phyloP scores from a whole-genome alignment of 2,797 vertebrate genomes.

The Ctenopoma multispine region DNA sequence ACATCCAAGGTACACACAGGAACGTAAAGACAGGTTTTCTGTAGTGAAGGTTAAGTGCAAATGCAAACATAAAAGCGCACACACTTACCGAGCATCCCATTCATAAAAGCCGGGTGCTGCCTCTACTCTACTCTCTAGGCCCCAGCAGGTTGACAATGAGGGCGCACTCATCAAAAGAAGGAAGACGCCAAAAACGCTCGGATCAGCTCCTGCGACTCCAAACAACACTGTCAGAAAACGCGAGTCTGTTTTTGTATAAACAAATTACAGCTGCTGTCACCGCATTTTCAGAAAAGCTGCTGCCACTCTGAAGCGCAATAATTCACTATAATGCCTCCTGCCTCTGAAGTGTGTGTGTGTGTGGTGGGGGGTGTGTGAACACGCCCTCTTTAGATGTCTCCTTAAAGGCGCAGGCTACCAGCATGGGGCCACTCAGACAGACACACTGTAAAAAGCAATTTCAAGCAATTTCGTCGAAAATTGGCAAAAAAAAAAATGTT shows the following conservation, averaged over 20 bases:
- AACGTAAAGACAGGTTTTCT: neutral
- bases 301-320: conserved; percentile 50
- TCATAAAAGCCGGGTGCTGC: conserved; percentile 71
- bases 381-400: conserved; percentile 72
- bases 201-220: conserved; percentile 8
- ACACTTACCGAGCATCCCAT: conserved; percentile 81
- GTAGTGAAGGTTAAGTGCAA: neutral
- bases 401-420: conserved; percentile 78
- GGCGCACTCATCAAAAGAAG: conserved; percentile 45
- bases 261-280: conserved; percentile 20
- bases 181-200: neutral
- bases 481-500: no score
- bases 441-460: no score
- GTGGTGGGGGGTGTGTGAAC: conserved; percentile 50
- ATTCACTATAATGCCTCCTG: conserved; percentile 60
- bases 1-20: neutral
- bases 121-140: conserved; percentile 53
- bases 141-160: conserved; percentile 67
- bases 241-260: neutral
- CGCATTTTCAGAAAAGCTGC: conserved; percentile 62
- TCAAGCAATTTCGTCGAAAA: no score
- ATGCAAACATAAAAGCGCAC: conserved; percentile 3
- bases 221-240: neutral
- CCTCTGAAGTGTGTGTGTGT: conserved; percentile 40
- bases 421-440: conserved; percentile 33